Evolutionary conservation across 1,140 invertebrate species (phyloP), one percentile per base, ranked within the genome.

Genomic region (Pseudomyrmex flavicornis): DNA sequence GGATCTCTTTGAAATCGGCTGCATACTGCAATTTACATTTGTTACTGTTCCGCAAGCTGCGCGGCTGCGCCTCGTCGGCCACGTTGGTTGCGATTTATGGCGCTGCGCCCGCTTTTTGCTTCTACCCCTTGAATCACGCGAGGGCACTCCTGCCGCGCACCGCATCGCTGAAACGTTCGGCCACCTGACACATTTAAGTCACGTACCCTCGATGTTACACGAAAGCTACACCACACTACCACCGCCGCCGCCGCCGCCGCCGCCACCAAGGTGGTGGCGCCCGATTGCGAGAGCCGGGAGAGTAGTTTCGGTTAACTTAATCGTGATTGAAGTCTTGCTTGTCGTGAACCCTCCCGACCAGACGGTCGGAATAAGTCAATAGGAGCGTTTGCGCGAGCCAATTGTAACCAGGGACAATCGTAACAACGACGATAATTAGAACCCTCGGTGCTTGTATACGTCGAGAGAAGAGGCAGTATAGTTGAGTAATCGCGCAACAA

Each of bases 141-240:
- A 79, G 13, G 35, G 48, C 74, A 35, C 35, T 35, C 35, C 35
- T 35, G 35, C 35, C 35, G 35, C 65, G 26, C 61, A 54, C 48
- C 35, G 48, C 58, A 52, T 35, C 35, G 35, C 73, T 69, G 50
- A 79, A 79, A 58, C 15, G 54, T 59, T 69, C 76, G 35, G 54
- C 76, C 65, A 69, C 22, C 62, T 77, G 74, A 77, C 74, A 77
- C 76, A 79, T 79, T 79, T 79, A 79, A 79, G 76, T 79, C 76
- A 79, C 76, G 76, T 79, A 70, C 65, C 65, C 35, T 20, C 76
- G 76, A 79, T 58, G 76, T 13, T 79, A 79, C 65, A 54, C 76
- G 65, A 52, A 79, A 69, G 52, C 63, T 79, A 79, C 50, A 79
- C 20, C 5, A 35, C 35, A 35, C 35, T 5, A 35, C 35, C 35